Evolutionary conservation across 2,113 vertebrate genomes (phyloP).

Genomic region (Cyanocitta stelleri): DNA sequence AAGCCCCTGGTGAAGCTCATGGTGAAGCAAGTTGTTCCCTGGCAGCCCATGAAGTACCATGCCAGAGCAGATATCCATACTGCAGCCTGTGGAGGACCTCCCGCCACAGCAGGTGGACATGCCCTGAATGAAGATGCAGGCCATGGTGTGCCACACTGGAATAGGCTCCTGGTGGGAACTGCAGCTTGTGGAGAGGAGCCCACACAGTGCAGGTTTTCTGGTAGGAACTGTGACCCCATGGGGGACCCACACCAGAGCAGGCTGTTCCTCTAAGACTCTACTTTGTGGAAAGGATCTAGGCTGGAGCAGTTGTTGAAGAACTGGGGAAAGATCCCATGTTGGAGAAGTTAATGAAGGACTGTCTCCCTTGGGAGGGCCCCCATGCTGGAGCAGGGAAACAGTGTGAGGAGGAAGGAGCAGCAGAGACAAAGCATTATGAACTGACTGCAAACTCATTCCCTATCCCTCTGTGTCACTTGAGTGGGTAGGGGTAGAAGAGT

Average conservation of each 20-base stretch:
- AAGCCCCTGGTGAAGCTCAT: neutral
- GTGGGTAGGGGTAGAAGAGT: neutral
- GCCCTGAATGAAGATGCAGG: neutral
- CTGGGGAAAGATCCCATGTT: neutral
- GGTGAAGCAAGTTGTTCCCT: neutral
- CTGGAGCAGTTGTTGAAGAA: neutral
- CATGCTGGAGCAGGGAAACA: neutral
- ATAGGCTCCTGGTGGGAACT: neutral
- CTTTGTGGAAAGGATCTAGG: neutral
- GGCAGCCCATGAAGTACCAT: neutral
- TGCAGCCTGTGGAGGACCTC: neutral
- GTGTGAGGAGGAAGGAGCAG: neutral
- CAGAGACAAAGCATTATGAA: neutral
- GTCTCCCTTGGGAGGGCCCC: neutral
- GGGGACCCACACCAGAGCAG: neutral
- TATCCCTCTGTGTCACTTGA: neutral
- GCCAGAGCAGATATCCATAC: neutral
- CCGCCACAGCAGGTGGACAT: neutral
- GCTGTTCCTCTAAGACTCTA: neutral
- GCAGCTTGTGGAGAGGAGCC: neutral
- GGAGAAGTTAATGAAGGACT: neutral
- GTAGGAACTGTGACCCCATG: neutral
- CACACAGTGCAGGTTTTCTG: neutral
- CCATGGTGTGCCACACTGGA: neutral
- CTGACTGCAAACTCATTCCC: neutral